Percentiles rank a stretch among this genome's conserved stretches.
These are phyloP conservation scores for Malthinus flaveolus DNA, from an alignment of 2,888 invertebrate species.

Conservation along the genomic window DNA sequence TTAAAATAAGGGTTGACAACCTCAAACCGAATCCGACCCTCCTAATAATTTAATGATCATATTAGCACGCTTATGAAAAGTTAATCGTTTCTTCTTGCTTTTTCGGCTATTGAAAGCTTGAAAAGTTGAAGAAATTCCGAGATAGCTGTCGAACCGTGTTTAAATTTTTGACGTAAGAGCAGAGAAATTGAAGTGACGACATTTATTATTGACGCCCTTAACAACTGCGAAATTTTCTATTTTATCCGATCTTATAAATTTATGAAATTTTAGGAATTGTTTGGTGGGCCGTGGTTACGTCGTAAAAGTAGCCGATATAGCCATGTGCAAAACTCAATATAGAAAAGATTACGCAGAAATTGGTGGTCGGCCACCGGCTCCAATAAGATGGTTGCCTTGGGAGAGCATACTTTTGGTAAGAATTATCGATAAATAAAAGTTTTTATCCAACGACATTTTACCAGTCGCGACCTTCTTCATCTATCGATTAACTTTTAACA, in stretches of 20 bases:
- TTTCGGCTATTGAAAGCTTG: no score
- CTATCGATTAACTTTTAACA: no score
- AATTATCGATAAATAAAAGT: not conserved
- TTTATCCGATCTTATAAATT: conserved; percentile 3
- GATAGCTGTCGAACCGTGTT: not conserved
- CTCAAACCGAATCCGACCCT: no score
- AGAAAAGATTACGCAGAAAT: conserved; percentile 67
- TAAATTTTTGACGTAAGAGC: not conserved
- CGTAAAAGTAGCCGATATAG: conserved; percentile 66
- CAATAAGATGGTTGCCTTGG: conserved; percentile 68
- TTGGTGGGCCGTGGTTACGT: conserved; percentile 63
- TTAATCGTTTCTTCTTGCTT: no score
- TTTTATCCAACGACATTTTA: not conserved
- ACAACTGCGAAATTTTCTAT: no score
- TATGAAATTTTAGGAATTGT: conserved; percentile 58
- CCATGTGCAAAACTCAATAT: conserved; percentile 66
- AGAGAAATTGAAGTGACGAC: no score
- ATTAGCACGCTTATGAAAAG: no score
- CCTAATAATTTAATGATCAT: no score
- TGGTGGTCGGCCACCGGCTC: conserved; percentile 63
- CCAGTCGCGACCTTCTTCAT: no score
- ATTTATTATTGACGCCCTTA: no score
- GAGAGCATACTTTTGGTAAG: conserved; percentile 66
- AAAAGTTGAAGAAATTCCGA: no score
- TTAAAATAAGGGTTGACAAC: no score